Evolutionary conservation across 2,113 vertebrate species (phyloP), one percentile per base, ranked within the genome.

Genomic region (Cygnus atratus): DNA sequence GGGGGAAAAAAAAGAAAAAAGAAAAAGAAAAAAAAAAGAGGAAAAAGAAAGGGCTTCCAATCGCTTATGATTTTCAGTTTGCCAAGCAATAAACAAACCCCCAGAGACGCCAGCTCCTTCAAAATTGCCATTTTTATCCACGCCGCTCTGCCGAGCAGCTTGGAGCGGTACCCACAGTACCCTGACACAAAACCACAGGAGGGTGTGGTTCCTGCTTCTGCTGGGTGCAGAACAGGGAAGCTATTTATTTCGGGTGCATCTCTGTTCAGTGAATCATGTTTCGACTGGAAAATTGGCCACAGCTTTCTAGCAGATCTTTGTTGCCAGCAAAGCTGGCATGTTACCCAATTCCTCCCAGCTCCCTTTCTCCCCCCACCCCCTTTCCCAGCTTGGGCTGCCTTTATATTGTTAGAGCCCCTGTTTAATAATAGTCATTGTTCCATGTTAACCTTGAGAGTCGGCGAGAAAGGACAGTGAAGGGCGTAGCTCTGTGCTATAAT

Each of bases 211-310:
- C 98, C 98, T 97, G 94, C 97, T 92, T 97, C 98, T 93, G 93
- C 97, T 97, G 95, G 95, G 97, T 76, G 66, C 85, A 97, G 98
- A 98, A 99, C 98, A 99, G 98, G 99, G 98, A 99, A 98, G 98
- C 98, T 99, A 98, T 99, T 99, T 99, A 99, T 99, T 99, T 99
- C 96, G 97, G 98, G 98, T 96, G 97, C 98, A 99, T 99, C 98
- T 99, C 98, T 99, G 98, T 94, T 98, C 98, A 98, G 98, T 99
- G 99, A 99, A 98, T 99, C 99, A 99, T 99, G 98, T 99, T 99
- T 99, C 98, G 87, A 98, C 99, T 99, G 99, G 99, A 99, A 99
- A 99, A 98, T 98, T 98, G 98, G 98, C 98, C 98, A 96, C 88
- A 95, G 98, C 97, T 98, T 98, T 98, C 97, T 97, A 83, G 50